Evolutionary conservation across 2,888 invertebrate genomes (phyloP).

Genomic region (Agriotes lineatus): DNA sequence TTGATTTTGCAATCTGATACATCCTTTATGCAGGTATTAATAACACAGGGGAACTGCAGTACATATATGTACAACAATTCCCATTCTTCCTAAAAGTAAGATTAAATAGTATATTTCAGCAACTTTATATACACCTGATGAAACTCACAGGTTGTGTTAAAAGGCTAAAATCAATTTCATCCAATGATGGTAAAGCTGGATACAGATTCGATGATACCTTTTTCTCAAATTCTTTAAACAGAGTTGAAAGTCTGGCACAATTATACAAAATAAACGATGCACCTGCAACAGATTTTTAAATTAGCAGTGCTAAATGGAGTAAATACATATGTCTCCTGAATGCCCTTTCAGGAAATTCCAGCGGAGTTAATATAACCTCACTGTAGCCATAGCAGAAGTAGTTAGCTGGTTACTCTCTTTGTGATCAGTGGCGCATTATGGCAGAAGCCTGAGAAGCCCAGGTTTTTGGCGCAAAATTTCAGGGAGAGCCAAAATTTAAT

Average conservation of each 20-base stretch:
- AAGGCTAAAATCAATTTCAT: constrained; percentile 73
- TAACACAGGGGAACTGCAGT: constrained; percentile 73
- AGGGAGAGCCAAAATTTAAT: no score
- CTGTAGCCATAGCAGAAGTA: no score
- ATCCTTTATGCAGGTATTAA: constrained; percentile 70
- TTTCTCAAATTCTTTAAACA: constrained; percentile 74
- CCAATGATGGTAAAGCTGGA: constrained; percentile 71
- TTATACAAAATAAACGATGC: constrained; percentile 84
- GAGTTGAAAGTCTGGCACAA: constrained; percentile 77
- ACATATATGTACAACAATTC: constrained; percentile 77
- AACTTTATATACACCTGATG: not conserved
- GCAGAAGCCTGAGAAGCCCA: no score
- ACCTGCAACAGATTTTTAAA: no score
- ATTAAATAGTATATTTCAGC: no score
- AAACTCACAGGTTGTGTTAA: constrained; percentile 74
- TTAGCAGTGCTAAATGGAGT: no score
- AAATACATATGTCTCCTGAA: no score
- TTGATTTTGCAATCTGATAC: constrained; percentile 69
- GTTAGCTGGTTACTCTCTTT: no score
- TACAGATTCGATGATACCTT: constrained; percentile 70
- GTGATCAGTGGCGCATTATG: no score
- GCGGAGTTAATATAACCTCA: no score
- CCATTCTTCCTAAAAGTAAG: constrained; percentile 86
- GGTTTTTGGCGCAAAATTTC: no score
- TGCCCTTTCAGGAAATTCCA: no score